Conservation (phyloP, 30 jellyfish, hydroid and myxozoan species). For the Kudoa iwatai region DNA sequence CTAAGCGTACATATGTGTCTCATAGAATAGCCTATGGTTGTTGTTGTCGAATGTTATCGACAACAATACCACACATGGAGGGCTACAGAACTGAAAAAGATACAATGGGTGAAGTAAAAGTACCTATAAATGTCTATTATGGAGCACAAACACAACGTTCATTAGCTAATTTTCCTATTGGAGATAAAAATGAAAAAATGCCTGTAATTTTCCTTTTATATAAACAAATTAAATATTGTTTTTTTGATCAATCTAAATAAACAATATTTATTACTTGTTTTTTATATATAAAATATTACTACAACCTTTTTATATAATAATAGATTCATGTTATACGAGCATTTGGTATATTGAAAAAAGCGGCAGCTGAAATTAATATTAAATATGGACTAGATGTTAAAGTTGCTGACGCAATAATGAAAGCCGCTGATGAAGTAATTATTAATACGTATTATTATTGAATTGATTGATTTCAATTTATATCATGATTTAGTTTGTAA, state of each 20-base stretch:
- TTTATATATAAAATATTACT: no score
- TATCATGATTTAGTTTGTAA: no score
- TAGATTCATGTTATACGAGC: conserved; percentile 40
- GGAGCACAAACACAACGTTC: conserved; percentile 90
- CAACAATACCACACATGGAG: no score
- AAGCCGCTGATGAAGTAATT: conserved; percentile 68
- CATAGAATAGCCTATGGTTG: no score
- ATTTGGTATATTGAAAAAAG: conserved; percentile 49
- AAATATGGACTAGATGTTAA: conserved; percentile 53
- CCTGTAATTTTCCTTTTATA: conserved; percentile 36
- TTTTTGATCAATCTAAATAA: no score
- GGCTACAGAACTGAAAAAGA: conserved; percentile 46
- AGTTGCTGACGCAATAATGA: conserved; percentile 23
- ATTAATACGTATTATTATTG: background rate
- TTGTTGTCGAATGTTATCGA: no score
- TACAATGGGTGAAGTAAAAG: conserved; percentile 63
- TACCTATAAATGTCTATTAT: conserved; percentile 27
- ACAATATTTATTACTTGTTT: no score
- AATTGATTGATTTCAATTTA: no score
- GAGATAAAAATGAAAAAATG: conserved; percentile 73
- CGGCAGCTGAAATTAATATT: conserved; percentile 64
- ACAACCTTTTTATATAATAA: no score
- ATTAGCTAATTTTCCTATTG: conserved; percentile 37
- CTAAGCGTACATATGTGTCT: no score
- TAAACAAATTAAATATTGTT: no score